These are phyloP conservation scores for Knipowitschia caucasica DNA, from an alignment of 2,797 vertebrate species.

Conservation along the genomic window DNA sequence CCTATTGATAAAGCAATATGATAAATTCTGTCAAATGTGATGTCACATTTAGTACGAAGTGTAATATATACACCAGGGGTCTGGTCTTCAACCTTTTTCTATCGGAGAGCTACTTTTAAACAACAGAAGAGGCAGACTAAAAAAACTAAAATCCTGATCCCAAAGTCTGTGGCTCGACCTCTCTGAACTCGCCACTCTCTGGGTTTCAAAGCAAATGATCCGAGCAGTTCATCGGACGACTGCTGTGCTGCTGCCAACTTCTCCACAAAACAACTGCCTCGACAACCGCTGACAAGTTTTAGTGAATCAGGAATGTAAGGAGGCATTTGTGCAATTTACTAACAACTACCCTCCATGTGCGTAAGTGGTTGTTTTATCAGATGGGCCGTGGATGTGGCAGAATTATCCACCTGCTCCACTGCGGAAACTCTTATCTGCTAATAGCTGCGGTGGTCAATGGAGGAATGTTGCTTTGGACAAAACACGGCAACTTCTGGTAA, in stretches of 20 bases:
- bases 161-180: too few relatives aligned
- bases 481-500: constrained; percentile 55
- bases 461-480: constrained; percentile 33
- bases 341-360: constrained; percentile 52
- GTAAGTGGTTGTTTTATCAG: constrained; percentile 58
- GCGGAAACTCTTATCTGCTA: constrained; percentile 60
- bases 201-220: constrained; percentile 48
- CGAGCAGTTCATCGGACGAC: constrained; percentile 70
- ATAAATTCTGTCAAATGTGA: too few relatives aligned
- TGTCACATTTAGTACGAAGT: too few relatives aligned
- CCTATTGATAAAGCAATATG: too few relatives aligned
- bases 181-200: constrained; percentile 52
- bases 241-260: constrained; percentile 57
- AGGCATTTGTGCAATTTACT: constrained; percentile 48
- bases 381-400: constrained; percentile 52
- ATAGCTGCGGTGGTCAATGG: constrained; percentile 22
- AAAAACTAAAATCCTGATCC: too few relatives aligned
- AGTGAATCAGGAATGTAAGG: constrained; percentile 46
- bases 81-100: too few relatives aligned
- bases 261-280: constrained; percentile 51
- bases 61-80: too few relatives aligned
- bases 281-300: constrained; percentile 35
- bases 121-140: too few relatives aligned
- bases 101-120: too few relatives aligned
- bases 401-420: constrained; percentile 62